Conservation (phyloP, 2,113 vertebrate genomes). For the human (Homo sapiens) region DNA sequence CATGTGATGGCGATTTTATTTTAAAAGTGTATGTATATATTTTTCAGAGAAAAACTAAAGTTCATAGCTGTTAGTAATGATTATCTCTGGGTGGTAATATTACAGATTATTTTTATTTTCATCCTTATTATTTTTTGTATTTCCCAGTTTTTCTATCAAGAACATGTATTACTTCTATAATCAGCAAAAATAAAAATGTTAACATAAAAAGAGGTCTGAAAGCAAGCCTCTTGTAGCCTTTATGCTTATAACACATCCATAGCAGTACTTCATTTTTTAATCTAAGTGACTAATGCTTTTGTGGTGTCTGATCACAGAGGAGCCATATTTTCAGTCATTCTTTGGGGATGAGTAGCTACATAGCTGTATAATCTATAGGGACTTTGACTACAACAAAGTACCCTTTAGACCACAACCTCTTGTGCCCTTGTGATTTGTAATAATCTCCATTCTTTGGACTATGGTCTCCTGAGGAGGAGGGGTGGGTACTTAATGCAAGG, state of each 20-base stretch:
- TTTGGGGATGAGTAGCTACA: neutral
- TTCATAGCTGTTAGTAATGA: neutral
- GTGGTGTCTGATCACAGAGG: neutral
- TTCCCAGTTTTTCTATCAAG: conserved; percentile 53
- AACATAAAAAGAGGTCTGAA: conserved; percentile 10
- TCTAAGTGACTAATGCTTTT: conserved; percentile 1
- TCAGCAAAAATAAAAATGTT: conserved; percentile 48
- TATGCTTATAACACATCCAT: neutral
- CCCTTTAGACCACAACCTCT: neutral
- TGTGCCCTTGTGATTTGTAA: neutral
- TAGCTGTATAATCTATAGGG: conserved; percentile 15
- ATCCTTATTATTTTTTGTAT: neutral
- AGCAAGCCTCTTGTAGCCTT: conserved; percentile 29
- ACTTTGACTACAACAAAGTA: neutral
- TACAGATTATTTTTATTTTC: conserved; percentile 14
- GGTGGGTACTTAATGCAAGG: neutral
- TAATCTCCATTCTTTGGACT: neutral
- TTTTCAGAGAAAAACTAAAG: neutral
- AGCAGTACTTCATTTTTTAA: conserved; percentile 31
- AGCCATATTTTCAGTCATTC: conserved; percentile 8
- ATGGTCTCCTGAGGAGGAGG: neutral
- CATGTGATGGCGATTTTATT: conserved; percentile 14
- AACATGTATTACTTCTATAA: neutral
- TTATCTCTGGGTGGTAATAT: neutral
- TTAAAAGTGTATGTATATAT: neutral